phyloP scores from a whole-genome alignment of 2,797 vertebrate species.

The Hydrocynus forskahlii region DNA sequence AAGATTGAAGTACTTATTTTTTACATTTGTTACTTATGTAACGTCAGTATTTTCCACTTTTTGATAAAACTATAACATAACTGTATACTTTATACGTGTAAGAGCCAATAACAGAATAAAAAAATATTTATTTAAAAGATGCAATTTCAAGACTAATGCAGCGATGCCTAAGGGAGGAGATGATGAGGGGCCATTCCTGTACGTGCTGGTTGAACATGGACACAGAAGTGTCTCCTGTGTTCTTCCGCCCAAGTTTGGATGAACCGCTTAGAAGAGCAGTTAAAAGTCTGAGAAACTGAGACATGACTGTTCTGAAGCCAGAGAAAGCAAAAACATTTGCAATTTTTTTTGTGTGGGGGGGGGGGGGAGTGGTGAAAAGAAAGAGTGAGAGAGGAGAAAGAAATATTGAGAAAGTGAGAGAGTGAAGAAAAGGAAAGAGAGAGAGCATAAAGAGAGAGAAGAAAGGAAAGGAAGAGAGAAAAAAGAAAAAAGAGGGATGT shows the following conservation, averaged over 20 bases:
- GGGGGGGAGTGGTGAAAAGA: not conserved
- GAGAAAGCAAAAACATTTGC: conserved; percentile 1
- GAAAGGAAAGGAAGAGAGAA: not conserved
- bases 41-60: conserved; percentile 98
- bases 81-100: conserved; percentile 99
- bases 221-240: too few species aligned
- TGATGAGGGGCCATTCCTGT: not conserved
- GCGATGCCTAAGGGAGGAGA: not conserved
- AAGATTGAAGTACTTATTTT: conserved; percentile 96
- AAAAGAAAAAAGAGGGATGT: not conserved
- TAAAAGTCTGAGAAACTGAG: conserved; percentile 64
- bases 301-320: not conserved
- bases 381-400: not conserved
- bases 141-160: conserved; percentile 41
- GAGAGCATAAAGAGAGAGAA: not conserved
- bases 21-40: conserved; percentile 99
- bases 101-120: conserved; percentile 99
- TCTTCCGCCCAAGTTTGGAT: too few species aligned
- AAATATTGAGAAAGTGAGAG: not conserved
- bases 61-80: conserved; percentile 99
- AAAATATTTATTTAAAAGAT: conserved; percentile 98
- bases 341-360: too few species aligned
- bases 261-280: conserved; percentile 67
- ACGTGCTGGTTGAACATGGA: conserved; percentile 48
- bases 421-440: not conserved